A percentile compares a stretch with the other conserved stretches of the same genome.
Conservation (phyloP, 2,888 invertebrate genomes). For the Athripsodes cinereus region DNA sequence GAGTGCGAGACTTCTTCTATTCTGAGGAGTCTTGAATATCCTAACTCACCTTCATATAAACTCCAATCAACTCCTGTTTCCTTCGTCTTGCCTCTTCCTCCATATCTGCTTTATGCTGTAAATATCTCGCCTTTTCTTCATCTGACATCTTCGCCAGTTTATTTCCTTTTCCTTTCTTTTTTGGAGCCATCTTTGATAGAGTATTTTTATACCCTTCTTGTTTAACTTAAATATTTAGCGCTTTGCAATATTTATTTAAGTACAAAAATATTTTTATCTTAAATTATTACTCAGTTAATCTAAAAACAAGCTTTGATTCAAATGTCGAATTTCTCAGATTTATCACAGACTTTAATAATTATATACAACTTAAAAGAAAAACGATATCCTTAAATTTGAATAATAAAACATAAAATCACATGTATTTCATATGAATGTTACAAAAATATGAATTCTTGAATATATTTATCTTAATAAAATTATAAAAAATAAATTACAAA, state of each 20-base stretch:
- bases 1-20: too few species aligned
- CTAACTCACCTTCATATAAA: conserved; percentile 59
- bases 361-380: too few species aligned
- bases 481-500: not conserved
- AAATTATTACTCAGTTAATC: too few species aligned
- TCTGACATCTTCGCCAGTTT: conserved; percentile 81
- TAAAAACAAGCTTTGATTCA: too few species aligned
- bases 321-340: too few species aligned
- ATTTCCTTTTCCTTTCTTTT: conserved; percentile 66
- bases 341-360: too few species aligned
- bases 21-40: not conserved
- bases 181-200: conserved; percentile 39
- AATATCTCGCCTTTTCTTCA: conserved; percentile 72
- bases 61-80: conserved; percentile 72
- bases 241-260: too few species aligned
- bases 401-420: too few species aligned
- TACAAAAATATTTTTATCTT: too few species aligned
- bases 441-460: not conserved
- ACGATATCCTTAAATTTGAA: too few species aligned
- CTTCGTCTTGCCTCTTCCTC: conserved; percentile 75
- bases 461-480: not conserved
- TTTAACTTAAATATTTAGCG: too few species aligned
- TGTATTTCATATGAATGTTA: not conserved
- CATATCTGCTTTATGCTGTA: conserved; percentile 74
- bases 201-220: too few species aligned